A percentile compares a stretch with the other conserved stretches of the same genome.
Evolutionary conservation across 2,113 vertebrate species (phyloP).

Genomic region (Lophotis ruficrista): DNA sequence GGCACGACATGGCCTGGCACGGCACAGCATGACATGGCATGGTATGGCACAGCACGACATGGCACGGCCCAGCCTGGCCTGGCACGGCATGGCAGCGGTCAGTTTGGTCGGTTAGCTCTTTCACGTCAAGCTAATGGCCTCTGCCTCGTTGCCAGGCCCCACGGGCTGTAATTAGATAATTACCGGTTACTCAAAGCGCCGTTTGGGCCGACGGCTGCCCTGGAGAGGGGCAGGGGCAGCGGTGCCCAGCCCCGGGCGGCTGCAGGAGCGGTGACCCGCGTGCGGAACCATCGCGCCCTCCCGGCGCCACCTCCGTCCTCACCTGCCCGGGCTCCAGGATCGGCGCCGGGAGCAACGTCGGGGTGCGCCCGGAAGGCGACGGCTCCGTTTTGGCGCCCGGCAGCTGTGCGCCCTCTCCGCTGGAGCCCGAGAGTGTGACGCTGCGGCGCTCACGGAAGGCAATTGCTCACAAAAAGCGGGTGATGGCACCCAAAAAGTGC

Average conservation of each 20-base stretch:
- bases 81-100: no score
- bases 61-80: neutral
- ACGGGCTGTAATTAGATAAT: neutral
- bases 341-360: rapidly evolving
- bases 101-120: no score
- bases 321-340: neutral
- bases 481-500: no score
- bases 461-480: rapidly evolving
- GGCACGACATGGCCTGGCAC: rapidly evolving
- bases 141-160: neutral
- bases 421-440: neutral
- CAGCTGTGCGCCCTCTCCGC: neutral
- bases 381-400: rapidly evolving
- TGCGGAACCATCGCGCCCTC: neutral
- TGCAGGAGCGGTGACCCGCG: neutral
- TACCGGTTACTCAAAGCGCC: neutral
- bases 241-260: neutral
- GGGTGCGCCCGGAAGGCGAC: no score
- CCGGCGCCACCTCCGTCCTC: neutral
- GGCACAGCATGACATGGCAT: neutral
- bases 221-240: neutral
- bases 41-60: no score
- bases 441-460: rapidly evolving
- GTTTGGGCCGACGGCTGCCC: neutral
- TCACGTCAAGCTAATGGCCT: neutral